phyloP scores from a whole-genome alignment of 2,113 vertebrate genomes.

The Lota lota region DNA sequence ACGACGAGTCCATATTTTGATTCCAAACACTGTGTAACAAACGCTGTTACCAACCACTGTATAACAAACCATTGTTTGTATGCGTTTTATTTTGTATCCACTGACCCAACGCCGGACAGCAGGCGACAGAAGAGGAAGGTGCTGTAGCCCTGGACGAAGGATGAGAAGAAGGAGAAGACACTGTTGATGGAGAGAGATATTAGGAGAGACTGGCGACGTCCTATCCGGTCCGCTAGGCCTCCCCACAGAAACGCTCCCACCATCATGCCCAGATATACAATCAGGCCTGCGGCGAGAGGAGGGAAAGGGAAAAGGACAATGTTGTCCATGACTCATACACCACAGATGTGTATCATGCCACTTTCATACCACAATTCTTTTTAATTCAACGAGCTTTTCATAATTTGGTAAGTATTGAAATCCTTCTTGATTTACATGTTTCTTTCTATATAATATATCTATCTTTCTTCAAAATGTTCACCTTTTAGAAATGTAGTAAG shows the following conservation, averaged over 20 bases:
- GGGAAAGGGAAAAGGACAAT: not conserved
- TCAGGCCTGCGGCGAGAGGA: conserved; percentile 75
- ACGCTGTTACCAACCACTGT: too few relatives aligned
- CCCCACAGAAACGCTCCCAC: conserved; percentile 97
- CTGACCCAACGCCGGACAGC: conserved; percentile 94
- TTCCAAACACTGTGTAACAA: too few relatives aligned
- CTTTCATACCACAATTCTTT: too few relatives aligned
- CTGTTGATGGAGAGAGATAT: conserved; percentile 98
- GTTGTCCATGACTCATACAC: not conserved
- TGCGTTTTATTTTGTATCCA: not conserved
- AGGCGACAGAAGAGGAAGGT: conserved; percentile 96
- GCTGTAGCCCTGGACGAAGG: conserved; percentile 96
- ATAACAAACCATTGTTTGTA: too few relatives aligned
- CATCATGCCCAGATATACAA: conserved; percentile 97
- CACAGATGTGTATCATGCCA: not conserved
- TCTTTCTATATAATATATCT: too few relatives aligned
- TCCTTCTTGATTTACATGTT: too few relatives aligned
- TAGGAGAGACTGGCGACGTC: conserved; percentile 91
- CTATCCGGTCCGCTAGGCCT: conserved; percentile 90
- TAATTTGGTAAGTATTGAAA: too few relatives aligned
- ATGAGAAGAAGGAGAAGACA: conserved; percentile 97
- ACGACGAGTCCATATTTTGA: too few relatives aligned
- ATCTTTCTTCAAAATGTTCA: too few relatives aligned
- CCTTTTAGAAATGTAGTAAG: too few relatives aligned
- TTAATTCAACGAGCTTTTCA: too few relatives aligned